These are phyloP conservation scores for Lasioglossum oenotherae DNA, from an alignment of 2,888 invertebrate species.

Conservation along the genomic window DNA sequence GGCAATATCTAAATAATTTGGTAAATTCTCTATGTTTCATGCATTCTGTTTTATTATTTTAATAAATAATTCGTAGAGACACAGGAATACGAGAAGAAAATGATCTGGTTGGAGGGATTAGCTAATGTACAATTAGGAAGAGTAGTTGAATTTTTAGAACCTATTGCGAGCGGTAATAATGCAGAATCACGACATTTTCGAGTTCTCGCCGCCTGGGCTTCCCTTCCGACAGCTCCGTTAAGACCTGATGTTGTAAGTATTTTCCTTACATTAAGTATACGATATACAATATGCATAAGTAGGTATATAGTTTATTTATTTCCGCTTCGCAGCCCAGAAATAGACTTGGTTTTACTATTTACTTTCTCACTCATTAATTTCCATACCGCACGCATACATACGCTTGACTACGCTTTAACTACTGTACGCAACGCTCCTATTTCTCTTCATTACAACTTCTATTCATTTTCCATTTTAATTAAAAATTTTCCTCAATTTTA, in stretches of 20 bases:
- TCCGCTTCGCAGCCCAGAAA: too few relatives aligned
- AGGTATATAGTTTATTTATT: too few relatives aligned
- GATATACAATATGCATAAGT: neutral
- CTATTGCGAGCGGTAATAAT: constrained; percentile 83
- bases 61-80: constrained; percentile 56
- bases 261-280: constrained; percentile 2
- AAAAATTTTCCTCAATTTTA: too few relatives aligned
- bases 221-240: constrained; percentile 85
- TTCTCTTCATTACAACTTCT: too few relatives aligned
- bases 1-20: constrained; percentile 17
- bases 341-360: too few relatives aligned
- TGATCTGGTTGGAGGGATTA: constrained; percentile 90
- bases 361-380: too few relatives aligned
- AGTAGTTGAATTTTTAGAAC: constrained; percentile 84
- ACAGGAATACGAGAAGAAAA: constrained; percentile 87
- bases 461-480: too few relatives aligned
- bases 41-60: constrained; percentile 11
- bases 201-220: constrained; percentile 89
- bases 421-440: too few relatives aligned
- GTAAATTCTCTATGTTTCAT: neutral
- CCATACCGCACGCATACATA: too few relatives aligned
- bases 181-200: constrained; percentile 86
- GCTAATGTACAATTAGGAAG: constrained; percentile 88
- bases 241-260: constrained; percentile 85
- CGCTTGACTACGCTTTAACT: too few relatives aligned